Evolutionary conservation across 2,888 invertebrate species (phyloP).

Genomic region (Tetanocera ferruginea): DNA sequence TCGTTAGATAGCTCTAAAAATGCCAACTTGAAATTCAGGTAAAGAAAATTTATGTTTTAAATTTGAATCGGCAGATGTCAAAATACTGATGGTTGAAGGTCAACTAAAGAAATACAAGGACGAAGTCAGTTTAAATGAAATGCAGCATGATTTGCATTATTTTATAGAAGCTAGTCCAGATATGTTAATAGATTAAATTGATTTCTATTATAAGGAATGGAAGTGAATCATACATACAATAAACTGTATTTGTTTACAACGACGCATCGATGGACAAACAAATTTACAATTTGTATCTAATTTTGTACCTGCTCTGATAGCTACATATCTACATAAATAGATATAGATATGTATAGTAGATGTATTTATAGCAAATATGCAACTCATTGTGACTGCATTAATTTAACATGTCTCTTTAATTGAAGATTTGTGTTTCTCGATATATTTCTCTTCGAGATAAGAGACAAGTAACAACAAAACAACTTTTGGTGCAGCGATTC

Average conservation of each 20-base stretch:
- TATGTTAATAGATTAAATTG: not conserved
- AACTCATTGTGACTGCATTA: conserved; percentile 7
- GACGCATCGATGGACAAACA: not conserved
- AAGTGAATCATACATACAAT: not conserved
- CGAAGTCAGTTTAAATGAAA: not conserved
- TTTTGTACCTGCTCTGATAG: conserved; percentile 2
- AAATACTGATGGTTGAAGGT: not conserved
- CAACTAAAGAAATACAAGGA: not conserved
- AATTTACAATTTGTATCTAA: conserved; percentile 18
- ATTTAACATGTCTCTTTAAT: not conserved
- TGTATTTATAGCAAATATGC: conserved; percentile 8
- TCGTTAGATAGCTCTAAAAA: no score
- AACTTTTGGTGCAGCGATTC: no score
- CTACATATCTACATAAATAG: no score
- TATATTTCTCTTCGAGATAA: no score
- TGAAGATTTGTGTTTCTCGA: not conserved
- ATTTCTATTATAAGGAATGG: not conserved
- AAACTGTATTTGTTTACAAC: not conserved
- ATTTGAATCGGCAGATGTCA: not conserved
- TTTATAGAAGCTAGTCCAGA: not conserved
- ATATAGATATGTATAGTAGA: not conserved
- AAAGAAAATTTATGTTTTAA: no score
- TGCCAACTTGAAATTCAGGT: no score
- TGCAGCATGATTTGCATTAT: not conserved
- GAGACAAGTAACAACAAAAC: no score